Base-by-base conservation (phyloP, 2,888 invertebrate genomes). In the Mesorhabditis spiculigera region DNA sequence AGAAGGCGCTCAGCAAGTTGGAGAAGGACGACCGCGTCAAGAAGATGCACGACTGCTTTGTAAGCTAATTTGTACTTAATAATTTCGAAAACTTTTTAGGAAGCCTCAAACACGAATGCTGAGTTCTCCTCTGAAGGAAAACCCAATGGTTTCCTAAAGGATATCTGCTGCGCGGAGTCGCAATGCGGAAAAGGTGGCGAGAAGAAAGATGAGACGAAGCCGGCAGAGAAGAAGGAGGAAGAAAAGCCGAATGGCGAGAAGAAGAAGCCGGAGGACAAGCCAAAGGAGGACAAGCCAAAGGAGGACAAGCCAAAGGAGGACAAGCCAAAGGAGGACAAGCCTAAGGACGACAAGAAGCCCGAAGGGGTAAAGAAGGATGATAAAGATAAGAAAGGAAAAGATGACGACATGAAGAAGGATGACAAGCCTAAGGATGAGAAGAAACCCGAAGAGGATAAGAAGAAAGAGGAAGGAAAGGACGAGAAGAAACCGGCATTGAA, bases 191-290 rank as follows among this genome's bases (percentile, higher is more conserved):
- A 50, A 3, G 58, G 3, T 1, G 58, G n/a, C n/a, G n/a, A 50
- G 58, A 50, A 50, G 58, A 50, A 50, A 50, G 50, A 50, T 50
- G 50, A 50, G 50, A 13, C 13, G 50, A 50, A 50, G 50, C 50
- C 50, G 6, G n/a, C n/a, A n/a, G n/a, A n/a, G n/a, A n/a, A 50
- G 58, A 50, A 50, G 58, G 3, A 28, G 28, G 28, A 28, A 3
- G 28, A 28, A 1, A 28, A 28, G 28, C 28, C 28, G 3, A 28
- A 28, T n/a, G 50, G 13, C 6, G 8, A 50, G 50, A 13, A 10
- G 6, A 50, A 50, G 13, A 50, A 50, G 13, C 8, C 6, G 8
- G 58, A 50, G n/a, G 10, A 10, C 58, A 50, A 50, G n/a, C 10
- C 10, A 13, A 50, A 50, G 58, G 58, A 50, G 58, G 58, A 50